Evolutionary conservation across 2,797 vertebrate genomes (phyloP), one percentile per base, ranked within the genome.

Genomic region (Sylvilagus floridanus): DNA sequence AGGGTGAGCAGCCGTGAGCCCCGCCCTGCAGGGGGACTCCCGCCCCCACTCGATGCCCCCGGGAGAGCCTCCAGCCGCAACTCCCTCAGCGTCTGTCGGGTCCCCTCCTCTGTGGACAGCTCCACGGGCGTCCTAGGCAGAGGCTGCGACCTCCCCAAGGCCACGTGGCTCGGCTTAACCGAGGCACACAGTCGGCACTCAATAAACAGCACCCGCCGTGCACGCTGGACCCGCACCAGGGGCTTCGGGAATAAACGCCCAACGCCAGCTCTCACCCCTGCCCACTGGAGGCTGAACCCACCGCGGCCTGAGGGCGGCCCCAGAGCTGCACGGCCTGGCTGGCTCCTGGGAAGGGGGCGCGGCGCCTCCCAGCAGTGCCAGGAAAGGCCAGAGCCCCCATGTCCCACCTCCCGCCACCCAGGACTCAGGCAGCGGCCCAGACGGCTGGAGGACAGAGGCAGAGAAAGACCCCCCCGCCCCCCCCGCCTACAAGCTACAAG

Each of bases 301-400:
- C 9, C 63, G 32, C 4, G 30, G 52, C 52, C 5, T 3, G 21
- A 47, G 50, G 42, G 42, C 8, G 42, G 42, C 42, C 42, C 32
- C 54, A 16, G 37, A 60, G 32, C 42, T 2, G 9, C 5, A 6
- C 37, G 3, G 37, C 37, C 37, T 37, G 37, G 37, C 37, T 37
- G 37, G 21, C 21, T 32, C 69, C 7, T 0, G 13, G 28, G 28
- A 6, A 3, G 3, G 32, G 60, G 8, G 13, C 6, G 32, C 9
- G 30, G 42, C 8, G 10, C 0, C 4, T 0, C 9, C 32, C 1
- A 30, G 32, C 14, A 16, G 26, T 4, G 12, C 47, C 3, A 26
- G 24, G 8, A n/a, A 37, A 24, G 68, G 30, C 32, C 12, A 26
- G 24, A 68, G 28, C 42, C 4, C 8, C 16, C 13, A 5, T 10